A percentile compares a stretch with the other conserved stretches of the same genome.
Conservation (phyloP, 2,797 vertebrate genomes). For the Mus spretus region DNA sequence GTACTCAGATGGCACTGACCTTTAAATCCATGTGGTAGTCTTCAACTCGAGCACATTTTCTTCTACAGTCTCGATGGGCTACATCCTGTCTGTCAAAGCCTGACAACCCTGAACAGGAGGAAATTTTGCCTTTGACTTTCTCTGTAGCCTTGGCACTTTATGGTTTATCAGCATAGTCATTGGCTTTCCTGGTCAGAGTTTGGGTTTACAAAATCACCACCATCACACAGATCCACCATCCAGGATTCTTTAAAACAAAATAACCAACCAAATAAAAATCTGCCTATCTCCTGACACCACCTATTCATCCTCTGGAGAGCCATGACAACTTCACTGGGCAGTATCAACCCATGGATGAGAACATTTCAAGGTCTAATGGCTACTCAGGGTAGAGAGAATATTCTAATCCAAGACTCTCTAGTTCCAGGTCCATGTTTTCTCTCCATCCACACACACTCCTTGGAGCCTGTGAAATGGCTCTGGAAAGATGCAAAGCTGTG, state of each 20-base stretch:
- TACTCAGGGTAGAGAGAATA: background rate
- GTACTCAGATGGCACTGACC: background rate
- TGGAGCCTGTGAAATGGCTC: background rate
- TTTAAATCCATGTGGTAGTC: background rate
- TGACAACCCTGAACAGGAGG: background rate
- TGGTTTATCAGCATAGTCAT: background rate
- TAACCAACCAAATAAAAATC: background rate
- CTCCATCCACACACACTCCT: background rate
- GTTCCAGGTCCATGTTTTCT: background rate
- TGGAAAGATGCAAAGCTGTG: background rate
- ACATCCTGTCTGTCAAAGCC: background rate
- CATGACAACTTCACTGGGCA: rapidly evolving
- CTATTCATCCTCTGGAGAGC: background rate
- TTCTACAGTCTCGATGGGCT: background rate
- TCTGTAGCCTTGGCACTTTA: background rate
- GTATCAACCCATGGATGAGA: background rate
- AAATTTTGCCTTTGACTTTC: background rate
- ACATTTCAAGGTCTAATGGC: background rate
- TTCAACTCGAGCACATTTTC: background rate
- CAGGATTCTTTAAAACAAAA: background rate
- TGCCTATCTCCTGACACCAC: background rate
- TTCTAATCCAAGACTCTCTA: background rate
- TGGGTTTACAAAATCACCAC: background rate
- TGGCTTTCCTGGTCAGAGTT: background rate
- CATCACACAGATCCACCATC: background rate